Evolutionary conservation across 2,797 vertebrate species (phyloP).

Genomic region (Bucorvus abyssinicus): DNA sequence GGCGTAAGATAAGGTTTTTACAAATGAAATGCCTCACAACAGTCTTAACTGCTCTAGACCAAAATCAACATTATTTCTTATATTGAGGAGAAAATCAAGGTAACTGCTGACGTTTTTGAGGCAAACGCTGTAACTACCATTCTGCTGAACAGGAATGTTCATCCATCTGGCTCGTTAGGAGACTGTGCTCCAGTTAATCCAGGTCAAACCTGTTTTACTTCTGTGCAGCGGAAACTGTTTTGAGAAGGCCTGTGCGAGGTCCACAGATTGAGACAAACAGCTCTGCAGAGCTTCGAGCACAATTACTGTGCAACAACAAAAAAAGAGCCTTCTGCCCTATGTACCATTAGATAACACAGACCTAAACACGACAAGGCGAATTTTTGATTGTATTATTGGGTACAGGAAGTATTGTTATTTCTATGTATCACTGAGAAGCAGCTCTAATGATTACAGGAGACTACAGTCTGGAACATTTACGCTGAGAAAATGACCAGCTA

Average conservation of each 20-base stretch:
- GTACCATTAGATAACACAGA: neutral
- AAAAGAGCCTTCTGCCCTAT: neutral
- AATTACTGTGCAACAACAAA: neutral
- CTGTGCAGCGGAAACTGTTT: constrained; percentile 17
- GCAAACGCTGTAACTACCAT: neutral
- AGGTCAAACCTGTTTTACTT: constrained; percentile 48
- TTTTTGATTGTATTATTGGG: neutral
- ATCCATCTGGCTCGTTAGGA: constrained; percentile 39
- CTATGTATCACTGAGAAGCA: neutral
- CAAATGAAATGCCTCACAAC: neutral
- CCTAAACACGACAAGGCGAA: neutral
- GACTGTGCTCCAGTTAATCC: constrained; percentile 13
- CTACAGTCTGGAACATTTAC: neutral
- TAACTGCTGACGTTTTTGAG: neutral
- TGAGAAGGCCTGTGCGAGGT: neutral
- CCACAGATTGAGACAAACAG: neutral
- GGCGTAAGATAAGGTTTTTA: neutral
- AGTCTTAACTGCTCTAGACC: neutral
- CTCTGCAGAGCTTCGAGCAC: neutral
- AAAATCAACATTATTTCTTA: neutral
- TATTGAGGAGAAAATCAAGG: neutral
- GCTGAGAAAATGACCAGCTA: neutral
- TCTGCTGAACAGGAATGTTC: neutral
- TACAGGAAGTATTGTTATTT: neutral
- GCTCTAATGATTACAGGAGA: neutral